Conservation (phyloP, 2,113 vertebrate genomes). For the Zosterops hypoxanthus region DNA sequence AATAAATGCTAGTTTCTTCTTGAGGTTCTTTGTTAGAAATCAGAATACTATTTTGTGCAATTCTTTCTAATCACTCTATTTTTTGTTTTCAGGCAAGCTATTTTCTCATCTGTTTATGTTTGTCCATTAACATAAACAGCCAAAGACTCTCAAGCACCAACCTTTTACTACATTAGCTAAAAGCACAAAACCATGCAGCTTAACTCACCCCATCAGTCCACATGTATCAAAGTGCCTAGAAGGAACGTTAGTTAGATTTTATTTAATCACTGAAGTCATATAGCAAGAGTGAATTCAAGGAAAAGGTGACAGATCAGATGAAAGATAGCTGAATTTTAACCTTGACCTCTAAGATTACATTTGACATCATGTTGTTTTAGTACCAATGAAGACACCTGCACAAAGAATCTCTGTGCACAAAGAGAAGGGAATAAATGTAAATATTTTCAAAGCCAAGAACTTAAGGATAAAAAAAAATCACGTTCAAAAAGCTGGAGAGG, state of each 20-base stretch:
- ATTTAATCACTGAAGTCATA: not conserved
- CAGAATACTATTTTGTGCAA: not conserved
- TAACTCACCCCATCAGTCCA: not conserved
- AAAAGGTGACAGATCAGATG: not conserved
- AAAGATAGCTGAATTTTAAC: slow-evolving; percentile 3
- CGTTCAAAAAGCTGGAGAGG: slow-evolving; percentile 41
- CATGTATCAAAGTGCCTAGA: not conserved
- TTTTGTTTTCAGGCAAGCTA: not conserved
- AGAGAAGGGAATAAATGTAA: slow-evolving; percentile 22
- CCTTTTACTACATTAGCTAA: not conserved
- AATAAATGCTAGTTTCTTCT: not conserved
- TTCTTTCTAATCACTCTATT: not conserved
- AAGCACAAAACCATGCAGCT: not conserved
- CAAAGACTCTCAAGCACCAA: not conserved
- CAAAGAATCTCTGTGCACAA: not conserved
- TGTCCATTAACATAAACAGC: not conserved
- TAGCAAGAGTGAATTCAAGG: not conserved
- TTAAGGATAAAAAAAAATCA: slow-evolving; percentile 42
- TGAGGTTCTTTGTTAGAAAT: not conserved
- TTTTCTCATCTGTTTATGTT: not conserved
- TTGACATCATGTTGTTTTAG: slow-evolving; percentile 30
- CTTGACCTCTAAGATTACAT: not conserved
- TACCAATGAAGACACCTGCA: slow-evolving; percentile 12
- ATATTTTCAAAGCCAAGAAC: slow-evolving; percentile 46
- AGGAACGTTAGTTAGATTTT: slow-evolving; percentile 1